Percentiles rank a stretch among this genome's conserved stretches.
phyloP scores from a whole-genome alignment of 2,888 invertebrate genomes.

The Pocota personata region DNA sequence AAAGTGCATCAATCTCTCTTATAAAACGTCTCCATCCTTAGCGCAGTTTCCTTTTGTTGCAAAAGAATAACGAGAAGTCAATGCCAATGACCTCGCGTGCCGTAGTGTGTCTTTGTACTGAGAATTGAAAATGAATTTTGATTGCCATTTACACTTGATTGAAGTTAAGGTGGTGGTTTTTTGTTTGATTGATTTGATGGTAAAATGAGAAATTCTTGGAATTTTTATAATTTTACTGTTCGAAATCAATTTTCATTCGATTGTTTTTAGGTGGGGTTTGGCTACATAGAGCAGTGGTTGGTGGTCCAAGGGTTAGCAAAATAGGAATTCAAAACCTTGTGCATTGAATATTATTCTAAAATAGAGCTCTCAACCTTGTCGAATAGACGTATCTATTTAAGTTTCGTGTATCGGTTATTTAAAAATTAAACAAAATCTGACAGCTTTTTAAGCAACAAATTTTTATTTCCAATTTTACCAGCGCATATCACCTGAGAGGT shows the following conservation, averaged over 20 bases:
- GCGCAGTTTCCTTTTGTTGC: not conserved
- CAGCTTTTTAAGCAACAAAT: too few relatives aligned
- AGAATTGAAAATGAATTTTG: slow-evolving; percentile 39
- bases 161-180: slow-evolving; percentile 13
- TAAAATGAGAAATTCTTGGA: slow-evolving; percentile 6
- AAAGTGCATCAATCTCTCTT: slow-evolving; percentile 15
- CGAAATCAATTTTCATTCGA: slow-evolving; percentile 9
- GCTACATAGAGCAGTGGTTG: not conserved
- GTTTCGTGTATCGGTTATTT: too few relatives aligned
- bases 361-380: too few relatives aligned
- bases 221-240: not conserved
- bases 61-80: not conserved
- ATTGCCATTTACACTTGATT: slow-evolving; percentile 35
- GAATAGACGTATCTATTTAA: too few relatives aligned
- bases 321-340: not conserved
- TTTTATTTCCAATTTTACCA: too few relatives aligned
- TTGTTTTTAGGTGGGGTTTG: not conserved
- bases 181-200: slow-evolving; percentile 25
- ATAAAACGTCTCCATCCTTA: not conserved
- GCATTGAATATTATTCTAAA: not conserved
- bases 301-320: not conserved
- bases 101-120: not conserved
- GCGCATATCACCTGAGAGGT: too few relatives aligned
- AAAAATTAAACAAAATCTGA: too few relatives aligned
- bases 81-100: slow-evolving; percentile 33